Percentiles rank a stretch among this genome's conserved stretches.
Evolutionary conservation across 1,140 invertebrate species (phyloP).

Genomic region (Sweltsa coloradensis): DNA sequence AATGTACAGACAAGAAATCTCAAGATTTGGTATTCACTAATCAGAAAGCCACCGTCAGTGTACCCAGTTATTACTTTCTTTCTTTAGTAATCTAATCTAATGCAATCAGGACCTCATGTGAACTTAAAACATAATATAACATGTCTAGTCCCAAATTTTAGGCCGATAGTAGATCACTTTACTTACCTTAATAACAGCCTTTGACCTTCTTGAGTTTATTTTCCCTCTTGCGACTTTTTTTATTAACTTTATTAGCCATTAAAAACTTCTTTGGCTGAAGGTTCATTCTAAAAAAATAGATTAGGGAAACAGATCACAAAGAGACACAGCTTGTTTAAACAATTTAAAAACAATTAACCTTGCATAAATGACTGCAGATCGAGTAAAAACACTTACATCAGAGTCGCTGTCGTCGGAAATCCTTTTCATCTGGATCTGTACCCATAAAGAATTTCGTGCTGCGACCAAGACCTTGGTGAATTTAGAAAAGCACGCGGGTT

Average conservation of each 20-base stretch:
- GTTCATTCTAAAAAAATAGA: constrained; percentile 39
- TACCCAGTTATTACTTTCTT: no score
- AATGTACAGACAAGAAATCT: no score
- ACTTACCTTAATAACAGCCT: constrained; percentile 49
- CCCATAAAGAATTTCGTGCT: constrained; percentile 90
- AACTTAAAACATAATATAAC: no score
- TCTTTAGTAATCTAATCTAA: no score
- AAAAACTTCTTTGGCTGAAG: constrained; percentile 69
- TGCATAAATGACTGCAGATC: background rate
- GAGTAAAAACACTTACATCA: constrained; percentile 29
- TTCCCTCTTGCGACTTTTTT: constrained; percentile 89
- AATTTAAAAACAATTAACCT: background rate
- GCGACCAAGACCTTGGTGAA: constrained; percentile 86
- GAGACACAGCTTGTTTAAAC: constrained; percentile 6
- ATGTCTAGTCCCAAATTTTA: no score
- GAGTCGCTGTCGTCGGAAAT: constrained; percentile 57
- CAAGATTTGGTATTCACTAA: no score
- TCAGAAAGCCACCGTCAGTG: no score
- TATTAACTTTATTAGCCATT: constrained; percentile 87
- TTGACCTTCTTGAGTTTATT: constrained; percentile 89
- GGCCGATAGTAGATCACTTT: background rate
- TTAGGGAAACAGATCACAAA: no score
- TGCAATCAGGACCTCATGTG: no score
- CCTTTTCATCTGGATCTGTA: constrained; percentile 54
- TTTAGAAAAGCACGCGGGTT: constrained; percentile 88